phyloP scores from a whole-genome alignment of 1,140 invertebrate species.

The Caenorhabditis brenneri region DNA sequence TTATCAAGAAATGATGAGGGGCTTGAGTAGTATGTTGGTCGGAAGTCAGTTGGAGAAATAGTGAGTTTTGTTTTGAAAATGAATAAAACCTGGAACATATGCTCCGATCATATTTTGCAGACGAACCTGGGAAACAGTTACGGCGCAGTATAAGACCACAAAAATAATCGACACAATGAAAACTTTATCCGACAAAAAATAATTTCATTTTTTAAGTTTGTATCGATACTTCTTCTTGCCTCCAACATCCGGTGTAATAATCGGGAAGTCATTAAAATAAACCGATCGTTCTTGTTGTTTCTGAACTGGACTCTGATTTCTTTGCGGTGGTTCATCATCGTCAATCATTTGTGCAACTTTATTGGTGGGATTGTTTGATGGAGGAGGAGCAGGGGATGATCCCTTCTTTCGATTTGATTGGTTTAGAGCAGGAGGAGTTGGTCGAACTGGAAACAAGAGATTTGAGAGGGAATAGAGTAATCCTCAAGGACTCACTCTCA shows the following conservation, averaged over 20 bases:
- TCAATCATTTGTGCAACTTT: not conserved
- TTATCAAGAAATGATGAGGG: too few relatives aligned
- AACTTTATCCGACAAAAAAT: too few relatives aligned
- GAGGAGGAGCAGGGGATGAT: not conserved
- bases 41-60: too few relatives aligned
- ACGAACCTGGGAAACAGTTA: too few relatives aligned
- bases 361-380: not conserved
- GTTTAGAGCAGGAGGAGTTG: not conserved
- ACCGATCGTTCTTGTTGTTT: constrained; percentile 13
- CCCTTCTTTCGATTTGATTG: not conserved
- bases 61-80: too few relatives aligned
- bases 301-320: not conserved
- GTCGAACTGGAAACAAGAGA: not conserved
- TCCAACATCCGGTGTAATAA: not conserved
- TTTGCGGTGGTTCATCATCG: not conserved
- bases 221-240: constrained; percentile 31
- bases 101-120: too few relatives aligned
- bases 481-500: not conserved
- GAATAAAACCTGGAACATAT: too few relatives aligned
- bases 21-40: too few relatives aligned
- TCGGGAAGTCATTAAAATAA: not conserved
- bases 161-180: too few relatives aligned
- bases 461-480: too few relatives aligned
- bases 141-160: too few relatives aligned
- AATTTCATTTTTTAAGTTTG: not conserved